Conservation (phyloP, 64 coral and sea anemone genomes). For the Montipora cactus region DNA sequence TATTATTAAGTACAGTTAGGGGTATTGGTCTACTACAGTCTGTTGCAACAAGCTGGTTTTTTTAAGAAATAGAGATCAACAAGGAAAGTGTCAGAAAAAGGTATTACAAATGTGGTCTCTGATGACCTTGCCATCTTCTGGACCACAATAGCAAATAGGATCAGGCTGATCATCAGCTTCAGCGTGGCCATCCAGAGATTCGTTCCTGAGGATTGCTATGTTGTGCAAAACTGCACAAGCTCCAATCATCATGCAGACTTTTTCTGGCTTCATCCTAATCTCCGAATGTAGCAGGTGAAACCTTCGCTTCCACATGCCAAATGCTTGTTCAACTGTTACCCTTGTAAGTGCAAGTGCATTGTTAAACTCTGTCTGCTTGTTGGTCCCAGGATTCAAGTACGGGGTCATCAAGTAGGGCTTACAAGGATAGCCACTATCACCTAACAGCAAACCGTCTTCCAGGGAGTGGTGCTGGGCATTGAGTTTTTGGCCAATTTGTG, state of each 20-base stretch:
- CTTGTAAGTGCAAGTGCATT: constrained; percentile 31
- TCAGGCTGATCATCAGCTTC: no score
- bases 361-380: constrained; percentile 26
- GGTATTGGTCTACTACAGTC: no score
- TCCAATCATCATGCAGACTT: constrained; percentile 27
- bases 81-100: neutral
- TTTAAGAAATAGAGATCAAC: neutral
- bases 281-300: constrained; percentile 64
- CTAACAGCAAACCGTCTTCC: constrained; percentile 25
- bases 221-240: constrained; percentile 60
- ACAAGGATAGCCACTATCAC: constrained; percentile 54
- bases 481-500: neutral
- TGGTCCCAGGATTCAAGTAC: constrained; percentile 4
- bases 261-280: constrained; percentile 56
- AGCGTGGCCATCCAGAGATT: neutral
- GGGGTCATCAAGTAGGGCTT: constrained; percentile 62
- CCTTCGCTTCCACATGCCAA: constrained; percentile 54
- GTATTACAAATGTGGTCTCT: constrained; percentile 40
- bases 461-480: neutral
- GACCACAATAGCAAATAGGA: neutral
- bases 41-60: no score
- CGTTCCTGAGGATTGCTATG: neutral
- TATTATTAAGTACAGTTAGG: no score
- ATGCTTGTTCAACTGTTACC: constrained; percentile 63
- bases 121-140: constrained; percentile 6